phyloP scores from a whole-genome alignment of 2,888 invertebrate genomes.

The Tenthredo notha region DNA sequence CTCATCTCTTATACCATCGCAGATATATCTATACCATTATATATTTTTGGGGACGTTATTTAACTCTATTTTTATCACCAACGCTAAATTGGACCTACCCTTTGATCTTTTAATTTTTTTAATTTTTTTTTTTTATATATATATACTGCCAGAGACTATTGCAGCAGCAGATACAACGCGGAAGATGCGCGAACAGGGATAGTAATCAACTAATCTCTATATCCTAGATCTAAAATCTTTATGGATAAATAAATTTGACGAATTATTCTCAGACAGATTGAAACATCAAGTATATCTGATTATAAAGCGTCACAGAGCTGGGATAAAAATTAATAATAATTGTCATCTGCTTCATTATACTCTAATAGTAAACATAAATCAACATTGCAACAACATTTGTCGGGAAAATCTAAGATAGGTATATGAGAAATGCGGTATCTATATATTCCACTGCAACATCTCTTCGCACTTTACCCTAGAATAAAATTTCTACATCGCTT shows the following conservation, averaged over 20 bases:
- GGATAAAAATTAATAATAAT: too few species aligned
- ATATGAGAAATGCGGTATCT: too few species aligned
- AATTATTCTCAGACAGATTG: not conserved
- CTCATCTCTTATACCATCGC: slow-evolving; percentile 60
- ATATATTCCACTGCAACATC: too few species aligned
- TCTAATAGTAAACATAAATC: too few species aligned
- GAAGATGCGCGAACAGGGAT: not conserved
- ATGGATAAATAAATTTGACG: slow-evolving; percentile 1
- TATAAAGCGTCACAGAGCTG: not conserved
- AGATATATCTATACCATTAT: slow-evolving; percentile 46
- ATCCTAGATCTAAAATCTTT: not conserved
- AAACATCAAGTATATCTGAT: not conserved
- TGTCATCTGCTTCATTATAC: too few species aligned
- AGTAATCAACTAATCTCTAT: not conserved
- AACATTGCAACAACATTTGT: too few species aligned
- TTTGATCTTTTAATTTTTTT: slow-evolving; percentile 54
- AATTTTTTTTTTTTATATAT: too few species aligned
- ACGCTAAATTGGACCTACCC: slow-evolving; percentile 60
- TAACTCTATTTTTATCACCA: slow-evolving; percentile 65
- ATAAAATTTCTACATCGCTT: not conserved
- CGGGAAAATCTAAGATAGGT: too few species aligned
- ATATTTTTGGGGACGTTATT: slow-evolving; percentile 65
- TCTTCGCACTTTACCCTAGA: too few species aligned
- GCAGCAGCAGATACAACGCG: not conserved
- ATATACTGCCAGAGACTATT: not conserved